Percentiles rank a stretch among this genome's conserved stretches.
These are phyloP conservation scores for Hypothenemus hampei DNA, from an alignment of 1,140 invertebrate genomes.

Conservation along the genomic window DNA sequence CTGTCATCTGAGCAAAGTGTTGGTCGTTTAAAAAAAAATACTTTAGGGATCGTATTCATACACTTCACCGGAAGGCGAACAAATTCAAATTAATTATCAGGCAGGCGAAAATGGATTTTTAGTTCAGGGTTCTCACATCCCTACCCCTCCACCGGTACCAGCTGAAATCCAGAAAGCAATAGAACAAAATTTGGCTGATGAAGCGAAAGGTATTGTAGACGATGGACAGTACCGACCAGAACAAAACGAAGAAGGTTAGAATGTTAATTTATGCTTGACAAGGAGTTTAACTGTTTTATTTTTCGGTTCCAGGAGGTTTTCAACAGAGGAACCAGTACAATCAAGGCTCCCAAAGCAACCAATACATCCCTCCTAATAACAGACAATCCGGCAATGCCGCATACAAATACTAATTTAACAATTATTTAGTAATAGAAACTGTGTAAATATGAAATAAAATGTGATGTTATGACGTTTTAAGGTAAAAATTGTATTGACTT, in stretches of 20 bases:
- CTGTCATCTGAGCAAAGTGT: neutral
- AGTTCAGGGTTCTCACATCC: constrained; percentile 48
- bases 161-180: constrained; percentile 48
- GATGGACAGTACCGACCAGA: constrained; percentile 37
- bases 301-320: constrained; percentile 9
- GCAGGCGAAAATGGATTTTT: constrained; percentile 55
- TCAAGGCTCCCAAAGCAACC: constrained; percentile 13
- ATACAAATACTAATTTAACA: constrained; percentile 25
- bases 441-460: constrained; percentile 25
- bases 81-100: constrained; percentile 51
- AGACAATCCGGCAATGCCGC: constrained; percentile 7
- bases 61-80: constrained; percentile 51
- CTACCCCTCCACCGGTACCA: constrained; percentile 50
- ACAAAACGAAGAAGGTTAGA: constrained; percentile 16
- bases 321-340: constrained; percentile 13
- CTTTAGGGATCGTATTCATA: constrained; percentile 53
- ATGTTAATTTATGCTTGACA: neutral
- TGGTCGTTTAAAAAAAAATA: neutral
- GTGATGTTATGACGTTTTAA: constrained; percentile 16
- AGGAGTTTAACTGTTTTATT: neutral
- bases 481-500: too few species aligned
- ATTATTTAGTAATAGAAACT: constrained; percentile 4
- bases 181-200: constrained; percentile 46
- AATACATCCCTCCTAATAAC: constrained; percentile 23
- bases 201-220: constrained; percentile 37